Base-by-base conservation (phyloP, 2,113 vertebrate species). In the Rana temporaria region DNA sequence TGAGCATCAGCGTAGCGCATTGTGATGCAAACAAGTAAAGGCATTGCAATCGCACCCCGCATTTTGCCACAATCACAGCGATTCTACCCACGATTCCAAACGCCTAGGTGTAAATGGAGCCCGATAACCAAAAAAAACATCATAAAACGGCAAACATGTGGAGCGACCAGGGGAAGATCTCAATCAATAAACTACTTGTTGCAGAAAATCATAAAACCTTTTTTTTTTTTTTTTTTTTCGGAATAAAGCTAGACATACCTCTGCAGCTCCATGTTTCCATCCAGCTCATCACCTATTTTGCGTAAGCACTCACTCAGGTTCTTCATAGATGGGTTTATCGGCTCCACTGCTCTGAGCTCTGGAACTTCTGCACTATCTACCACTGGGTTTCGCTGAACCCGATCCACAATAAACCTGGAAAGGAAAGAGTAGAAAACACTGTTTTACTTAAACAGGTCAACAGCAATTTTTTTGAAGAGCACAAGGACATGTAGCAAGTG, bases 201-300 rank as follows among this genome's bases (percentile, higher is more conserved):
- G 5, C 2, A 38, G 34, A 38, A 38, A 52, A 1, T 65, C 4
- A 14, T 0, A 24, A 15, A 65, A 65, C 2, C 6, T 42, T 1
- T 3, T n/a, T n/a, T n/a, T n/a, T n/a, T n/a, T n/a, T n/a, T n/a
- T n/a, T n/a, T n/a, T n/a, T n/a, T 7, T 42, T 42, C 6, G 12
- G 42, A 8, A 12, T 12, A 48, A 6, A 48, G 42, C 42, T 48
- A 48, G 3, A n/a, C 60, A 6, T 87, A 98, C 96, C 87, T 92
- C 79, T 96, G 95, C 62, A 98, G 90, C 42, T 97, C 94, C 2
- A 85, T 60, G 71, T 98, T 95, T 79, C 89, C 91, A 80, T 98
- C 96, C 73, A 98, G 88, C 15, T 97, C 96, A 0, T 98, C 96
- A 52, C 95, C 96, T 4, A 98, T 98, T 84, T 95, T 91, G 84